Evolutionary conservation across 2,113 vertebrate species (phyloP).

Genomic region (Pitta sordida): DNA sequence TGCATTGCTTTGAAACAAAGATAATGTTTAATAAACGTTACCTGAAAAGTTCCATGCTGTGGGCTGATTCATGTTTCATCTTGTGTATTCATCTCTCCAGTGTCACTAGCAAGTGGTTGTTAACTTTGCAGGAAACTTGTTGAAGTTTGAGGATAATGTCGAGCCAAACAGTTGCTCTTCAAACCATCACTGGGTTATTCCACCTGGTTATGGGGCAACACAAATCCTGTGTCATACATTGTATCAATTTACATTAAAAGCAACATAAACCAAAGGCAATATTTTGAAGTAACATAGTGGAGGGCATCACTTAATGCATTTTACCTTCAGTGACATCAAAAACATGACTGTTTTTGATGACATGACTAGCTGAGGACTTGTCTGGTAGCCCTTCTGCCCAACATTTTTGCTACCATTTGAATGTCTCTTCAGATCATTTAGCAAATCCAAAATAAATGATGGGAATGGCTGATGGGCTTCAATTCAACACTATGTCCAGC

Average conservation of each 20-base stretch:
- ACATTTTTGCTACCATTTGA: not conserved
- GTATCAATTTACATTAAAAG: not conserved
- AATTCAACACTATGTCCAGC: constrained; percentile 12
- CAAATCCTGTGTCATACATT: not conserved
- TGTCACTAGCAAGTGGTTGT: not conserved
- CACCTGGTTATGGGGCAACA: not conserved
- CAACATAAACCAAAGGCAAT: not conserved
- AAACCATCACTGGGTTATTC: not conserved
- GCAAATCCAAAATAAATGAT: constrained; percentile 21
- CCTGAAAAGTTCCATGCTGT: not conserved
- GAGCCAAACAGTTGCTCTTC: not conserved
- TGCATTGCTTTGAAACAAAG: constrained; percentile 29
- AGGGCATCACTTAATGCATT: not conserved
- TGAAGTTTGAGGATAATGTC: not conserved
- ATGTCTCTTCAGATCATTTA: constrained; percentile 8
- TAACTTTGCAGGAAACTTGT: not conserved
- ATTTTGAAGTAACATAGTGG: not conserved
- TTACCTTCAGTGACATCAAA: not conserved
- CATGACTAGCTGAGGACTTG: not conserved
- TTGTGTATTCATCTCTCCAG: not conserved
- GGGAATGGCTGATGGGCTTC: constrained; percentile 1
- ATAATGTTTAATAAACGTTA: constrained; percentile 24
- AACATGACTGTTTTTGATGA: not conserved
- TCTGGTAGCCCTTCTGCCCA: not conserved
- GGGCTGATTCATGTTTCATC: not conserved